Base-by-base conservation (phyloP, 1,140 invertebrate species). In the Saccostrea echinata region DNA sequence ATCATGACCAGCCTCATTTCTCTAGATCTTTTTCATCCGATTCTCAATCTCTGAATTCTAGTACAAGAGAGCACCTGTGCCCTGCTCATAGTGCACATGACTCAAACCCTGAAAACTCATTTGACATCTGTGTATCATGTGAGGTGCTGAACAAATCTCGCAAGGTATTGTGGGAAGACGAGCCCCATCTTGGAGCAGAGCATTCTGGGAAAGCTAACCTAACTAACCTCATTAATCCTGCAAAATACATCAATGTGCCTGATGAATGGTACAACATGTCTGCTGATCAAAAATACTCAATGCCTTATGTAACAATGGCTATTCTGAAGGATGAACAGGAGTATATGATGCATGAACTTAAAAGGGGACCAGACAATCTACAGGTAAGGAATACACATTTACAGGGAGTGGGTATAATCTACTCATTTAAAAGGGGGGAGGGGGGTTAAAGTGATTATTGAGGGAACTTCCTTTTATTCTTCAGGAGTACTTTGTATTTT, bases 231-330 rank as follows among this genome's bases (percentile, higher is more conserved):
- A 90, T 91, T 35, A 93, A 91, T 86, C 89, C 90, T 33, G 91
- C 91, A 43, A 93, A 92, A 84, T 93, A 92, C 85, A 92, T 92
- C 88, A 93, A 93, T 88, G 91, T 93, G 6, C 93, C 93, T 0
- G 91, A 93, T 85, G 92, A 94, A 76, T 94, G 93, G 93, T 93
- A 94, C 86, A 90, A 88, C 12, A 91, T 93, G 84, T 91, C 93
- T 8, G 92, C 93, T 27, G 93, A 94, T 87, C 91, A 93, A 83
- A 94, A 92, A 87, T 94, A 94, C 82, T 89, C 85, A 27, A 91
- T 90, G 81, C 88, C 92, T 9, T 94, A 94, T 81, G 89, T 94
- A 11, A 93, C 92, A 85, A 90, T 93, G 91, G 91, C 91, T 6
- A 87, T 93, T 64, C 90, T 94, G 13, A 91, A 91, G 71, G 92